A percentile compares a stretch with the other conserved stretches of the same genome.
Conservation (phyloP, 2,888 invertebrate species). For the Drosophila austrosaltans region DNA sequence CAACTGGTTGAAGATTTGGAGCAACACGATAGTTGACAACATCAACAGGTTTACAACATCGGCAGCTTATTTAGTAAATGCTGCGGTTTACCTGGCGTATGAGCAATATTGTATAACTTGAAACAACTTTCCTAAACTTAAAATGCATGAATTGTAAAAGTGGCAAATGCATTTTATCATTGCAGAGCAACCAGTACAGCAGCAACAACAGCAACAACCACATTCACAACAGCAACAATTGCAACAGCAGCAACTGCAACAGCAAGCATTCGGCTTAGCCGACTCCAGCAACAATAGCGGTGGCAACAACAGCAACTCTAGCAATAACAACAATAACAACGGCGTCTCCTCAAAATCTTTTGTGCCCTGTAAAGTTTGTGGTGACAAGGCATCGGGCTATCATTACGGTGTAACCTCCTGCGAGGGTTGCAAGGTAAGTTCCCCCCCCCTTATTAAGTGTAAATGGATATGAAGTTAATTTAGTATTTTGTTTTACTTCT, state of each 20-base stretch:
- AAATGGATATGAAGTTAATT: not conserved
- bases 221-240: slow-evolving; percentile 43
- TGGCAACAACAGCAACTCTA: slow-evolving; percentile 45
- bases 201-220: slow-evolving; percentile 68
- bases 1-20: slow-evolving; percentile 16
- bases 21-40: not conserved
- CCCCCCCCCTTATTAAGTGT: not conserved
- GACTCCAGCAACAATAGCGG: slow-evolving; percentile 48
- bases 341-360: slow-evolving; percentile 92
- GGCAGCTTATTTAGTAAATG: slow-evolving; percentile 64
- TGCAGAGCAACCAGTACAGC: slow-evolving; percentile 63
- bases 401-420: slow-evolving; percentile 99
- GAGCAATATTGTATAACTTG: slow-evolving; percentile 59
- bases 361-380: slow-evolving; percentile 98
- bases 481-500: not conserved
- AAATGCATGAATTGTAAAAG: slow-evolving; percentile 44
- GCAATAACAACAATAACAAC: slow-evolving; percentile 82
- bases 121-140: slow-evolving; percentile 54
- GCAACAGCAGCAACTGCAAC: slow-evolving; percentile 85
- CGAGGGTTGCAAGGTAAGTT: slow-evolving; percentile 97
- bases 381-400: slow-evolving; percentile 95
- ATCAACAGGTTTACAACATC: slow-evolving; percentile 21
- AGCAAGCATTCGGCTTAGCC: slow-evolving; percentile 46
- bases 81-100: slow-evolving; percentile 53
- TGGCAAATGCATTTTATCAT: slow-evolving; percentile 60